Conservation (phyloP, 2,888 invertebrate genomes). For the Abscondita cerata region DNA sequence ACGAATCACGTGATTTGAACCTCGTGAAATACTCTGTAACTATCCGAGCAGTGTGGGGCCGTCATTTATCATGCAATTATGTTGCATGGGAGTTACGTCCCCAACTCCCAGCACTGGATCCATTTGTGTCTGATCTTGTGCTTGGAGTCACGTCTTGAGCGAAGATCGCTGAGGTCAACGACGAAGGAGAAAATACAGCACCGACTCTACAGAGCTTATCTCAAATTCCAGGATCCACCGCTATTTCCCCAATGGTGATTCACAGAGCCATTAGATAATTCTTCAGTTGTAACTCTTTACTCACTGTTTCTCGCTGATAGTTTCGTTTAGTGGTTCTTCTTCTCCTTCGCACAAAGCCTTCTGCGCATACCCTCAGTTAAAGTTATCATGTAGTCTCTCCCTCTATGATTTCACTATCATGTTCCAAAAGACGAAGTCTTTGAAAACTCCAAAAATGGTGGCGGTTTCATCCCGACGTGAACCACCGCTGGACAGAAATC, state of each 20-base stretch:
- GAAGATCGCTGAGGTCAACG: constrained; percentile 67
- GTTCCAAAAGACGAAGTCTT: constrained; percentile 99
- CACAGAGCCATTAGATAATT: constrained; percentile 84
- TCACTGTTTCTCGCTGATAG: constrained; percentile 74
- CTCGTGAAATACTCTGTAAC: too few species aligned
- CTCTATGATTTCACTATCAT: constrained; percentile 97
- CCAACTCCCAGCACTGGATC: too few species aligned
- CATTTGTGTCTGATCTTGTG: constrained; percentile 72
- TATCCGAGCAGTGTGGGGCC: too few species aligned
- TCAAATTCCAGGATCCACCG: constrained; percentile 67
- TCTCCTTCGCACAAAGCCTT: constrained; percentile 81
- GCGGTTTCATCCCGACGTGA: constrained; percentile 79
- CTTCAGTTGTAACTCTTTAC: constrained; percentile 71
- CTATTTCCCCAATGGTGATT: constrained; percentile 79
- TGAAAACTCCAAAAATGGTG: constrained; percentile 92
- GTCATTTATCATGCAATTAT: too few species aligned
- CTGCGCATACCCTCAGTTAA: constrained; percentile 96
- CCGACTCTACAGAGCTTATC: constrained; percentile 60
- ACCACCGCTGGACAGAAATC: constrained; percentile 85
- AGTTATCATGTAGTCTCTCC: constrained; percentile 77
- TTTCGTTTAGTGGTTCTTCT: constrained; percentile 70
- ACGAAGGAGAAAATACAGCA: constrained; percentile 68
- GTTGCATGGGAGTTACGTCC: too few species aligned
- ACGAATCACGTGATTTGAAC: too few species aligned
- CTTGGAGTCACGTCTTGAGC: constrained; percentile 70